Evolutionary conservation across 2,113 vertebrate genomes (phyloP).

Genomic region (Balaenoptera acutorostrata): DNA sequence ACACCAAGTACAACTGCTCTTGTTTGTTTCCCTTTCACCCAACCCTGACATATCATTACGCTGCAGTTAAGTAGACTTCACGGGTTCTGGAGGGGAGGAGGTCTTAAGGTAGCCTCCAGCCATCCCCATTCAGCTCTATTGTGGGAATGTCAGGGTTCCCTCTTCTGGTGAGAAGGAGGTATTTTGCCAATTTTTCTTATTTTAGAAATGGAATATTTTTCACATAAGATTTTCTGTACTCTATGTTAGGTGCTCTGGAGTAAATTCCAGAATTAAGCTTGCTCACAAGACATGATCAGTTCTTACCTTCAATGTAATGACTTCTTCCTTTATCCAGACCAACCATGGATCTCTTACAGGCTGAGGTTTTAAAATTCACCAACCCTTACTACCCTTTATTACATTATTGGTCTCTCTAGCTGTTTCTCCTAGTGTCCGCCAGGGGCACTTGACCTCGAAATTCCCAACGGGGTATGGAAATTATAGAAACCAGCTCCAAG

Average conservation of each 20-base stretch:
- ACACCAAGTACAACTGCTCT: neutral
- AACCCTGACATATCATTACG: neutral
- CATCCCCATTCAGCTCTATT: neutral
- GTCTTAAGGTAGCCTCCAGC: neutral
- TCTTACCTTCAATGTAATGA: constrained; percentile 20
- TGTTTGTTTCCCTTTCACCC: neutral
- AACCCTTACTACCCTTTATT: constrained; percentile 27
- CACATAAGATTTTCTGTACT: neutral
- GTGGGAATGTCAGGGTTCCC: constrained; percentile 42
- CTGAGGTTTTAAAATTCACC: constrained; percentile 29
- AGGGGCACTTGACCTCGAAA: constrained; percentile 51
- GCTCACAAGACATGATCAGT: neutral
- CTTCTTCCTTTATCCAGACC: neutral
- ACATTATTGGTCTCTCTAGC: neutral
- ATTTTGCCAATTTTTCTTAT: constrained; percentile 15
- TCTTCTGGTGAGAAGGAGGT: constrained; percentile 57
- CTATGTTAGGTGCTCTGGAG: neutral
- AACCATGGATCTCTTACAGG: neutral
- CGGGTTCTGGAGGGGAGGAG: neutral
- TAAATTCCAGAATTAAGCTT: constrained; percentile 26
- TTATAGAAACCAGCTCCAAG: constrained; percentile 32
- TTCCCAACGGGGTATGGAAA: constrained; percentile 42
- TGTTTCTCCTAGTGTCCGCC: constrained; percentile 17
- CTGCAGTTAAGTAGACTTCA: neutral
- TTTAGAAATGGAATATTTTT: constrained; percentile 37